Evolutionary conservation across 2,888 invertebrate genomes (phyloP).

Genomic region (Alcis repandata): DNA sequence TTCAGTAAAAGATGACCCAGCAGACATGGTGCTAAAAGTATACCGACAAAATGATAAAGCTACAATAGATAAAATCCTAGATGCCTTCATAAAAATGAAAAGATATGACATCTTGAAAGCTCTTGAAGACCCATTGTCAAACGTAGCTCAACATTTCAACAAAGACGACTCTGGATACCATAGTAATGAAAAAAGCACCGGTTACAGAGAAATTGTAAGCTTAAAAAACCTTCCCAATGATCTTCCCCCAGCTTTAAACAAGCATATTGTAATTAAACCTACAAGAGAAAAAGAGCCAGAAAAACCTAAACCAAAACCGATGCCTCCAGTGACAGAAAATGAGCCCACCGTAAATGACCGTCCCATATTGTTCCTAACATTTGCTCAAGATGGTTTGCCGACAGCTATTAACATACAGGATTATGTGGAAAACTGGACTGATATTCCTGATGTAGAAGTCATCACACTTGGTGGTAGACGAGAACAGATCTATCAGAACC

Average conservation of each 20-base stretch:
- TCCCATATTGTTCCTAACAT: slow-evolving; percentile 82
- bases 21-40: slow-evolving; percentile 83
- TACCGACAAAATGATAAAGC: slow-evolving; percentile 83
- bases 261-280: slow-evolving; percentile 61
- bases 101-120: slow-evolving; percentile 84
- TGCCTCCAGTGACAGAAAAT: slow-evolving; percentile 53
- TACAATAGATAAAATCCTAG: slow-evolving; percentile 83
- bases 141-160: slow-evolving; percentile 71
- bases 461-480: slow-evolving; percentile 81
- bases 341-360: slow-evolving; percentile 61
- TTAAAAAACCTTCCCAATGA: slow-evolving; percentile 72
- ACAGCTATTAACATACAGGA: slow-evolving; percentile 80
- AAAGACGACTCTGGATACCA: slow-evolving; percentile 81
- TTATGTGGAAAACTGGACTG: slow-evolving; percentile 78
- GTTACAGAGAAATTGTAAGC: slow-evolving; percentile 73
- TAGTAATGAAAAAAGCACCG: slow-evolving; percentile 66
- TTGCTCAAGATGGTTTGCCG: slow-evolving; percentile 81
- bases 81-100: slow-evolving; percentile 78
- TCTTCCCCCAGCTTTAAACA: slow-evolving; percentile 76
- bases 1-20: slow-evolving; percentile 83
- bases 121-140: slow-evolving; percentile 74
- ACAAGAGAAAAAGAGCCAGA: slow-evolving; percentile 56
- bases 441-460: slow-evolving; percentile 70
- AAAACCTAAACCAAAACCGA: slow-evolving; percentile 61
- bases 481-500: slow-evolving; percentile 82